Percentiles rank a stretch among this genome's conserved stretches.
Conservation (phyloP, 2,888 invertebrate species). For the Aricia artaxerxes region DNA sequence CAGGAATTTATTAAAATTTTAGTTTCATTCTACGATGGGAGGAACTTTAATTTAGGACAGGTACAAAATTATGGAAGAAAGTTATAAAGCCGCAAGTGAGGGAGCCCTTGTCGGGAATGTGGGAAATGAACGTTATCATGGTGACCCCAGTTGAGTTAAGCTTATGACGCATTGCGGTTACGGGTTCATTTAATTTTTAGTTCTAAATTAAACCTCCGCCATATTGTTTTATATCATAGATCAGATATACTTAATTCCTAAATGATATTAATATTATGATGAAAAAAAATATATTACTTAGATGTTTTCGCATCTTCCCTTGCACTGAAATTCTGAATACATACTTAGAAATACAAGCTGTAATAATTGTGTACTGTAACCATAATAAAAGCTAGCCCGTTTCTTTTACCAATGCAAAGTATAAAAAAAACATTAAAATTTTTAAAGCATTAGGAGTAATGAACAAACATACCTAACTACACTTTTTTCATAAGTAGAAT, state of each 20-base stretch:
- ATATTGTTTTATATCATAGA: background rate
- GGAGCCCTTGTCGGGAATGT: conserved; percentile 17
- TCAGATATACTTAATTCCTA: background rate
- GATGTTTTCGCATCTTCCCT: too few species aligned
- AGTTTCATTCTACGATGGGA: conserved; percentile 37
- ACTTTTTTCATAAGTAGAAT: too few species aligned
- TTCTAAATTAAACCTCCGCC: conserved; percentile 32
- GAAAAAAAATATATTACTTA: too few species aligned
- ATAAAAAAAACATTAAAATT: too few species aligned
- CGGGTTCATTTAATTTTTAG: conserved; percentile 31
- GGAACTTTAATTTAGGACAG: conserved; percentile 36
- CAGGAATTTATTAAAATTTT: conserved; percentile 42
- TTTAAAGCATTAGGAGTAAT: too few species aligned
- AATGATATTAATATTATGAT: background rate
- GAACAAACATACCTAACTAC: too few species aligned
- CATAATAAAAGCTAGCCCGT: too few species aligned
- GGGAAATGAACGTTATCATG: conserved; percentile 7
- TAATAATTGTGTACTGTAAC: too few species aligned
- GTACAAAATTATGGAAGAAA: conserved; percentile 40
- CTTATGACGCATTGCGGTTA: conserved; percentile 46
- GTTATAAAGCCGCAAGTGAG: conserved; percentile 34
- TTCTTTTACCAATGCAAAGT: too few species aligned
- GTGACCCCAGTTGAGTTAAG: conserved; percentile 8
- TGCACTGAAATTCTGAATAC: too few species aligned
- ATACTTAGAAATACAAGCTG: too few species aligned